Evolutionary conservation across 1,140 invertebrate species (phyloP).

Genomic region (Limonius californicus): DNA sequence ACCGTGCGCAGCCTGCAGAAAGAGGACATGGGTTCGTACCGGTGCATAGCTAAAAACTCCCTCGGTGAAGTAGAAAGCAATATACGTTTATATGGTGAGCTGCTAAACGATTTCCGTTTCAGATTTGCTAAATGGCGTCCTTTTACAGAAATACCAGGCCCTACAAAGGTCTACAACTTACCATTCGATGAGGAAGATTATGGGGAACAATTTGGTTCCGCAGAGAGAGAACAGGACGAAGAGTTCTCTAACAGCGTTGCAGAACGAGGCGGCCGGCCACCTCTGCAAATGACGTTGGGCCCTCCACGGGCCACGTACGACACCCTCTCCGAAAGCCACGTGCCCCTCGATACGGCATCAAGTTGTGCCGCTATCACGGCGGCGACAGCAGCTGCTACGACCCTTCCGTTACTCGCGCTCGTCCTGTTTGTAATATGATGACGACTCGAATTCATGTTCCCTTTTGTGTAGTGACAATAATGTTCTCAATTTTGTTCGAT

Average conservation of each 20-base stretch:
- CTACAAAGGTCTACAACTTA: neutral
- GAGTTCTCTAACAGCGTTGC: conserved; percentile 36
- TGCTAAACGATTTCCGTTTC: conserved; percentile 6
- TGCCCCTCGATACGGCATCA: conserved; percentile 30
- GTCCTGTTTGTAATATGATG: conserved; percentile 30
- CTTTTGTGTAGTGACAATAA: conserved; percentile 40
- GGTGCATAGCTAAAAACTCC: conserved; percentile 88
- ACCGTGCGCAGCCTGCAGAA: conserved; percentile 73
- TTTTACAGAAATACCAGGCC: neutral
- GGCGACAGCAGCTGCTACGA: neutral
- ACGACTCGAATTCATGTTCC: conserved; percentile 1
- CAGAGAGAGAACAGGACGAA: conserved; percentile 44
- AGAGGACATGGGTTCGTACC: conserved; percentile 80
- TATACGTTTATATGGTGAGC: conserved; percentile 85
- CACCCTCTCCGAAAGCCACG: conserved; percentile 32
- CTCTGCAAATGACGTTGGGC: conserved; percentile 13
- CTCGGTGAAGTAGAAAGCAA: conserved; percentile 84
- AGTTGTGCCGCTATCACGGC: conserved; percentile 17
- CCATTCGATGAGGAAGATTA: conserved; percentile 43
- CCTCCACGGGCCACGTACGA: conserved; percentile 25
- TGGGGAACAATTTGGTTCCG: conserved; percentile 45
- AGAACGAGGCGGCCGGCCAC: conserved; percentile 24
- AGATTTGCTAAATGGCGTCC: no score
- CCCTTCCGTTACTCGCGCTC: conserved; percentile 18
- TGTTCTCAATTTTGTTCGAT: neutral